Conservation (phyloP, 2,888 invertebrate species). For the Xanthorhoe spadicearia region DNA sequence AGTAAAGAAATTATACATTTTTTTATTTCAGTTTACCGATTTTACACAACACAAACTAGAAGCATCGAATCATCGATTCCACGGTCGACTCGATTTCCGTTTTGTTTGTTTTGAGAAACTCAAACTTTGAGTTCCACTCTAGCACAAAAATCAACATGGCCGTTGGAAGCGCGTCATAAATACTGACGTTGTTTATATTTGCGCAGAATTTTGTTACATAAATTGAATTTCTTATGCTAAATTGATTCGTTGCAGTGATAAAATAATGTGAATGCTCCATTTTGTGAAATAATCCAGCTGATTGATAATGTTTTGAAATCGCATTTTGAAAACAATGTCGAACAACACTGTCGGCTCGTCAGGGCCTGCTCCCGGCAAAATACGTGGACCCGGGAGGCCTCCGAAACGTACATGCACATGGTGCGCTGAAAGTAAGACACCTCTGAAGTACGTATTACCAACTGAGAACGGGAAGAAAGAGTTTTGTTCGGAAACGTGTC, state of each 20-base stretch:
- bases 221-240: constrained; percentile 36
- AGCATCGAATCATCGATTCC: not conserved
- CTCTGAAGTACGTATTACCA: constrained; percentile 93
- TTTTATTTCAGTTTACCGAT: not conserved
- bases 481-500: constrained; percentile 95
- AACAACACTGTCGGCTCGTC: constrained; percentile 83
- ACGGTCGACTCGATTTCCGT: not conserved
- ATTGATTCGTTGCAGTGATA: constrained; percentile 41
- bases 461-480: constrained; percentile 95
- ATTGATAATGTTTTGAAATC: constrained; percentile 68
- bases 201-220: constrained; percentile 53
- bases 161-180: constrained; percentile 82
- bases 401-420: constrained; percentile 93
- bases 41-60: not conserved
- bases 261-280: constrained; percentile 63
- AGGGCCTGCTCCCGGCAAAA: constrained; percentile 84
- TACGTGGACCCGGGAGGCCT: constrained; percentile 90
- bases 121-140: not conserved
- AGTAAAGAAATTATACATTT: no score
- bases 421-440: constrained; percentile 93
- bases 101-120: not conserved
- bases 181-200: constrained; percentile 83
- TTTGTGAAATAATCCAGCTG: constrained; percentile 42
- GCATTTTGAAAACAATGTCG: constrained; percentile 67
- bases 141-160: constrained; percentile 64